Base-by-base conservation (phyloP, 2,888 invertebrate genomes). In the Saturnia pavonia region DNA sequence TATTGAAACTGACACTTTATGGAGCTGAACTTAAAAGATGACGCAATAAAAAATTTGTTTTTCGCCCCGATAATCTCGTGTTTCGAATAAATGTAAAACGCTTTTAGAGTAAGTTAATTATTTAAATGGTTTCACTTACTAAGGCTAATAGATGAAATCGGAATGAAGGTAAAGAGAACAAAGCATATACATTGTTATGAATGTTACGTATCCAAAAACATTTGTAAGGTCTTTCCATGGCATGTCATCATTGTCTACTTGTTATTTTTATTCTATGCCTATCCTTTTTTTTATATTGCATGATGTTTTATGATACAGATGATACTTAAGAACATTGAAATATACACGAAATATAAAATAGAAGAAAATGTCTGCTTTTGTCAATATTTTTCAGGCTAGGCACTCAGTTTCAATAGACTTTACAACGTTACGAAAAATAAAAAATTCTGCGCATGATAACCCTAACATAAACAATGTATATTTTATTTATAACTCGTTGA, bases 401-500 rank as follows among this genome's bases (percentile, higher is more conserved):
- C n/a, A n/a, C n/a, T n/a, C n/a, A n/a, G n/a, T n/a, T n/a, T 45
- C 11, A 4, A 16, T 45, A 14, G 6, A 51, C 1, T 51, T 51
- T 51, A 51, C n/a, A n/a, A 6, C 48, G 8, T 51, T n/a, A 51
- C 7, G 12, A 11, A 27, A 57, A 25, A 12, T 25, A 25, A 48
- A 48, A 48, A 48, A 22, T 54, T 51, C 54, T 9, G 25, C 3
- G 25, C 14, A 14, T 40, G 40, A 65, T 40, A 65, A 34, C 65
- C 65, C 65, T 65, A 65, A n/a, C 16, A n/a, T 65, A 34, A 40
- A 65, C 19, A 40, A 40, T 40, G 19, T 63, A 19, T 27, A 27
- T 60, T 12, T 34, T 34, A 63, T 34, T 63, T 63, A 40, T 65
- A 65, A 40, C 65, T 65, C 40, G 65, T 63, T 63, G 60, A 40